These are phyloP conservation scores for Cyclopterus lumpus DNA, from an alignment of 2,797 vertebrate genomes.

Conservation along the genomic window DNA sequence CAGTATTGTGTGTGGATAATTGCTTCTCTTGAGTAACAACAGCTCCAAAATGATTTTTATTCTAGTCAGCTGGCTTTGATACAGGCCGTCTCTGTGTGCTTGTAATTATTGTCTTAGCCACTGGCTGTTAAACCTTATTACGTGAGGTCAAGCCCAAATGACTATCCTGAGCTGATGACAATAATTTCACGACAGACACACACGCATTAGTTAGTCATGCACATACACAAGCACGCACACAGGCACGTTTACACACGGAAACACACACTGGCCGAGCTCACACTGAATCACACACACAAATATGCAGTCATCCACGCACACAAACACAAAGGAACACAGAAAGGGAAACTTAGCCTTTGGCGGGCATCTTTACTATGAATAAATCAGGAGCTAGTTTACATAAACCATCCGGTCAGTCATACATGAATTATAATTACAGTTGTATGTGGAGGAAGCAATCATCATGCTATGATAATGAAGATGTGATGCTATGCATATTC, in stretches of 20 bases:
- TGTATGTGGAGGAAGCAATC: constrained; percentile 58
- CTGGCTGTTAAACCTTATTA: constrained; percentile 70
- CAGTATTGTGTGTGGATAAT: constrained; percentile 61
- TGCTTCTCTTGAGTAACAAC: constrained; percentile 65
- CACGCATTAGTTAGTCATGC: constrained; percentile 44
- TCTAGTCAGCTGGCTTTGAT: constrained; percentile 67
- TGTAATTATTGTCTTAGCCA: constrained; percentile 77
- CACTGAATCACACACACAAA: background rate
- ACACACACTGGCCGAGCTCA: background rate
- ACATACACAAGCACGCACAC: constrained; percentile 10
- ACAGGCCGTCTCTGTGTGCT: constrained; percentile 65
- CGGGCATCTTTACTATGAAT: constrained; percentile 51
- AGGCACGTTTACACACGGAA: background rate
- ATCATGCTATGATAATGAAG: constrained; percentile 56
- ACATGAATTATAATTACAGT: constrained; percentile 58
- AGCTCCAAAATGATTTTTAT: constrained; percentile 64
- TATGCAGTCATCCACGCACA: background rate
- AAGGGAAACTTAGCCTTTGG: constrained; percentile 49
- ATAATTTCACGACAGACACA: constrained; percentile 61
- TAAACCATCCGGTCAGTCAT: constrained; percentile 61
- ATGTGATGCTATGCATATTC: constrained; percentile 38
- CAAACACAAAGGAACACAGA: constrained; percentile 34
- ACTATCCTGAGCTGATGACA: constrained; percentile 68
- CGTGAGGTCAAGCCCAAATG: constrained; percentile 68
- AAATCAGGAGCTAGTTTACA: constrained; percentile 65